A percentile compares a stretch with the other conserved stretches of the same genome.
Evolutionary conservation across 2,113 vertebrate genomes (phyloP).

Genomic region (Toxotes jaculatrix): DNA sequence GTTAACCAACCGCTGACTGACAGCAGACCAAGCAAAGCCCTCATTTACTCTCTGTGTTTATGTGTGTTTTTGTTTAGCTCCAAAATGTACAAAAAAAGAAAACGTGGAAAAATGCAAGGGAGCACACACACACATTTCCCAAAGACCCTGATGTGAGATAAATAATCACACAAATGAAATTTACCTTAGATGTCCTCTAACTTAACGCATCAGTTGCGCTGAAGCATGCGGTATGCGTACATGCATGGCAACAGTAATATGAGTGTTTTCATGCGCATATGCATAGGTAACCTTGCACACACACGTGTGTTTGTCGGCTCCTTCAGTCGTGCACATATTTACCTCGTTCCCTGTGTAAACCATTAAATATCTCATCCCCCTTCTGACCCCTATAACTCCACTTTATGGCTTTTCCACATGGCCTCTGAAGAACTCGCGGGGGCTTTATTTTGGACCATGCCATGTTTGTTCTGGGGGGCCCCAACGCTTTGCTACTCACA

Average conservation of each 20-base stretch:
- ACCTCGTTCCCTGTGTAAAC: constrained; percentile 74
- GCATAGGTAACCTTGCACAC: background rate
- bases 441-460: constrained; percentile 85
- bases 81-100: constrained; percentile 36
- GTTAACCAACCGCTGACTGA: constrained; percentile 62
- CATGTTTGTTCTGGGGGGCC: constrained; percentile 82
- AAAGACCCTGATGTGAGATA: constrained; percentile 12
- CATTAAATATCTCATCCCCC: constrained; percentile 81
- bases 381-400: constrained; percentile 79
- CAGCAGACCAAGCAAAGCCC: constrained; percentile 40
- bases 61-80: constrained; percentile 53
- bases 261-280: background rate
- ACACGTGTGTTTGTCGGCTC: constrained; percentile 13
- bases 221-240: background rate
- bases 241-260: background rate
- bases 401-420: constrained; percentile 86
- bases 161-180: constrained; percentile 21
- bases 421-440: constrained; percentile 79
- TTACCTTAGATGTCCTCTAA: constrained; percentile 1
- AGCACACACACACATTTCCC: background rate
- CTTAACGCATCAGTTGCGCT: background rate
- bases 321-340: constrained; percentile 43
- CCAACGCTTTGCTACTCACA: constrained; percentile 65
- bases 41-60: constrained; percentile 33
- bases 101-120: constrained; percentile 11